Evolutionary conservation across 2,113 vertebrate genomes (phyloP).

Genomic region (Myotis brandtii): DNA sequence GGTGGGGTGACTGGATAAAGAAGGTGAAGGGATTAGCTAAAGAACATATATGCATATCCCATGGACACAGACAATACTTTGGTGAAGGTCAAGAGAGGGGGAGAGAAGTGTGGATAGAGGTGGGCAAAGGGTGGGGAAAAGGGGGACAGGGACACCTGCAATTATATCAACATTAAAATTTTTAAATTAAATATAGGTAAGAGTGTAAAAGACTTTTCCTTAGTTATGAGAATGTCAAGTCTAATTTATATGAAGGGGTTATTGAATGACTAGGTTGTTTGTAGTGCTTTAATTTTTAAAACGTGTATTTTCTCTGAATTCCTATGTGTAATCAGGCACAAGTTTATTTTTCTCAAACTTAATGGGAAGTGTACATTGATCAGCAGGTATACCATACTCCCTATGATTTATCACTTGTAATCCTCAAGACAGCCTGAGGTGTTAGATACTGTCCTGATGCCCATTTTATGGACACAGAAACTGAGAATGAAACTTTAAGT

Average conservation of each 20-base stretch:
- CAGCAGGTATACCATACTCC: background rate
- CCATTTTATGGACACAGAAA: background rate
- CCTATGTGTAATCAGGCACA: background rate
- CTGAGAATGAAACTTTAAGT: constrained; percentile 4
- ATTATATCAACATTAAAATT: no score
- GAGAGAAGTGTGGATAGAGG: no score
- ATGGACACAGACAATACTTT: no score
- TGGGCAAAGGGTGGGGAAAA: no score
- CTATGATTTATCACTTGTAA: background rate
- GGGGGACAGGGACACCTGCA: no score
- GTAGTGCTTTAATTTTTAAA: background rate
- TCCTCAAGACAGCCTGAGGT: constrained; percentile 24
- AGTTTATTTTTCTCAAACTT: constrained; percentile 27
- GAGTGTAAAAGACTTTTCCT: constrained; percentile 77
- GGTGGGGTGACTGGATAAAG: no score
- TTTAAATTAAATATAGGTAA: constrained; percentile 60
- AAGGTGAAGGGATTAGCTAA: no score
- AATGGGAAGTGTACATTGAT: constrained; percentile 22
- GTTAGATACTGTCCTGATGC: background rate
- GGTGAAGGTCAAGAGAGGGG: no score
- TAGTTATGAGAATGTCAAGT: constrained; percentile 30
- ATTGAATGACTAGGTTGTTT: background rate
- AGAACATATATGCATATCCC: no score
- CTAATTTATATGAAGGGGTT: background rate
- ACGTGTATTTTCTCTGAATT: background rate